Evolutionary conservation across 2,797 vertebrate species (phyloP), one percentile per base, ranked within the genome.

Genomic region (Acipenser oxyrinchus): DNA sequence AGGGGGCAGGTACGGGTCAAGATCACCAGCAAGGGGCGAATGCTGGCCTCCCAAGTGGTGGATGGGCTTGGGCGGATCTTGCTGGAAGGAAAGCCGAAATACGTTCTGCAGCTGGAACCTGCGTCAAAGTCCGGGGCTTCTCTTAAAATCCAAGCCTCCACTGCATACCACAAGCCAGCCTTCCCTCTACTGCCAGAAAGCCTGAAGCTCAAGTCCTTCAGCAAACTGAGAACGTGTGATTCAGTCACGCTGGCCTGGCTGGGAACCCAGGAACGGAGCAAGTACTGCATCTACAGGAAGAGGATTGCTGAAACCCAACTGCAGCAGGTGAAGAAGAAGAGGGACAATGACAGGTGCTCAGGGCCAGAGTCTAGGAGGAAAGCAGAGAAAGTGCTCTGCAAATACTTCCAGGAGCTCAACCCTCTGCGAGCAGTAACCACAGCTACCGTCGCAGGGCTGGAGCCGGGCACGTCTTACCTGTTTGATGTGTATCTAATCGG

Each of bases 181-280:
- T 86, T 91, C 59, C 93, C 93, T 0, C 87, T 87, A 58, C 81
- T 94, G 62, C 94, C 94, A 15, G 82, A 89, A 23, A 94, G 89
- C 63, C 83, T 95, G 73, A 93, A 94, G 78, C 88, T 96, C 51
- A 94, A 94, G 75, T 93, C 93, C 60, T 96, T 95, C 72, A 94
- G 92, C 73, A 91, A 90, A 75, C 83, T 96, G 78, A 88, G 94
- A 67, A 88, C 87, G 15, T 95, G 94, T 80, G 86, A 84, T 73
- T 93, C 91, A 0, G 81, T 93, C 69, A 95, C 94, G 1, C 78
- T 96, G 7, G 93, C 93, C 53, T 96, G 94, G 94, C 91, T 96
- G 76, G 94, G 93, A 64, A 95, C 93, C 1, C 91, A 93, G 73
- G 91, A 96, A 63, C 80, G 92, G 68, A 93, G 87, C 71, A 87